Evolutionary conservation across 2,113 vertebrate species (phyloP).

Genomic region (Mormyrus iriodes): DNA sequence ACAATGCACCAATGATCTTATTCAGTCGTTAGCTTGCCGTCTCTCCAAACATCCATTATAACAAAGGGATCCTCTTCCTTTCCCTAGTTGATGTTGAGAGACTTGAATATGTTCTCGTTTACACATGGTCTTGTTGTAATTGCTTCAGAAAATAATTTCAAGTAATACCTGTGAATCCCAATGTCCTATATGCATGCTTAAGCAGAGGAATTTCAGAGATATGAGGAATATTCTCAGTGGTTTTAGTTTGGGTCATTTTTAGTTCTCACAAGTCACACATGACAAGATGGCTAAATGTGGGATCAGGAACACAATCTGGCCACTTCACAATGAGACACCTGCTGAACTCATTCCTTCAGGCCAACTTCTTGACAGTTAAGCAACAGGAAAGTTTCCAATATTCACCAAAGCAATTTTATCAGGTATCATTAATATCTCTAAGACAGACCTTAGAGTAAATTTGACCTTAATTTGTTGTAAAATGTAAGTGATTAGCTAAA

Average conservation of each 20-base stretch:
- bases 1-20: background rate
- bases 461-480: background rate
- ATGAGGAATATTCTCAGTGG: background rate
- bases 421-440: background rate
- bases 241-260: background rate
- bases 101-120: background rate
- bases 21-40: background rate
- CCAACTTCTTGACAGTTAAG: background rate
- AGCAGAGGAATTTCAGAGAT: background rate
- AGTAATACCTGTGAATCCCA: background rate
- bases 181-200: background rate
- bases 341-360: background rate
- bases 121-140: background rate
- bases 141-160: slow-evolving; percentile 5
- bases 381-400: background rate
- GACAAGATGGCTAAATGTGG: background rate
- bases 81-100: background rate
- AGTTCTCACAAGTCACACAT: background rate
- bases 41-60: background rate
- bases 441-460: background rate
- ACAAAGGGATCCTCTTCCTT: background rate
- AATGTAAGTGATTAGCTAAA: background rate
- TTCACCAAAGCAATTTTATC: background rate
- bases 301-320: background rate
- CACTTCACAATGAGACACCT: background rate